These are phyloP conservation scores for Spinus olivaceus DNA, from an alignment of 2,797 vertebrate species.

Conservation along the genomic window DNA sequence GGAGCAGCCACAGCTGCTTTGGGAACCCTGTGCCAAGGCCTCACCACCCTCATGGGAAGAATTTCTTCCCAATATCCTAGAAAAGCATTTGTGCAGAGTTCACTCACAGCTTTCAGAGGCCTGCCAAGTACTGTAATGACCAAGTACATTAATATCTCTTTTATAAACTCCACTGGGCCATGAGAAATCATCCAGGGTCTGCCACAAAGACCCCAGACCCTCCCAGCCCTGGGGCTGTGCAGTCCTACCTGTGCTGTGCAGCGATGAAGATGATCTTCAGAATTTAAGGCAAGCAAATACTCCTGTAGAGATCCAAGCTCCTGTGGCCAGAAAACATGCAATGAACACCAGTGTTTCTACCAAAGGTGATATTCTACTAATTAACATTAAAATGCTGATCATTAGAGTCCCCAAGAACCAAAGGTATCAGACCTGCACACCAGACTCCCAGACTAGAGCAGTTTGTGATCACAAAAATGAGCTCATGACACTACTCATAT, in stretches of 20 bases:
- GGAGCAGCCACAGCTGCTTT: not conserved
- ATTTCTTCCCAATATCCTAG: not conserved
- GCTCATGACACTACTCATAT: not conserved
- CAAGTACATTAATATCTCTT: not conserved
- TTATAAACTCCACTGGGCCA: not conserved
- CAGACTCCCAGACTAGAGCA: not conserved
- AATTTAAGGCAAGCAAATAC: slow-evolving; percentile 93
- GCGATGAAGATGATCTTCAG: slow-evolving; percentile 89
- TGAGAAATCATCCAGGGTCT: not conserved
- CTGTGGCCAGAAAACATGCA: slow-evolving; percentile 68
- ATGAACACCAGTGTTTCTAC: not conserved
- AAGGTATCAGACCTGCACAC: not conserved
- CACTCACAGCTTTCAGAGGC: not conserved
- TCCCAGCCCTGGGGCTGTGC: not conserved
- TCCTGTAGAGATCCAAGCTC: slow-evolving; percentile 90
- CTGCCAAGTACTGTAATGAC: not conserved
- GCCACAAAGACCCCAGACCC: not conserved
- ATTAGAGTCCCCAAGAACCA: not conserved
- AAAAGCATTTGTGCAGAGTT: not conserved
- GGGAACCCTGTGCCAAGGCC: not conserved
- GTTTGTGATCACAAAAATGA: not conserved
- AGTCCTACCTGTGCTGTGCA: slow-evolving; percentile 87
- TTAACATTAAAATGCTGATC: not conserved
- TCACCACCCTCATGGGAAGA: not conserved
- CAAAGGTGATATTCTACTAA: not conserved